Evolutionary conservation across 2,888 invertebrate genomes (phyloP), one percentile per base, ranked within the genome.

Genomic region (Lasiommata megera): DNA sequence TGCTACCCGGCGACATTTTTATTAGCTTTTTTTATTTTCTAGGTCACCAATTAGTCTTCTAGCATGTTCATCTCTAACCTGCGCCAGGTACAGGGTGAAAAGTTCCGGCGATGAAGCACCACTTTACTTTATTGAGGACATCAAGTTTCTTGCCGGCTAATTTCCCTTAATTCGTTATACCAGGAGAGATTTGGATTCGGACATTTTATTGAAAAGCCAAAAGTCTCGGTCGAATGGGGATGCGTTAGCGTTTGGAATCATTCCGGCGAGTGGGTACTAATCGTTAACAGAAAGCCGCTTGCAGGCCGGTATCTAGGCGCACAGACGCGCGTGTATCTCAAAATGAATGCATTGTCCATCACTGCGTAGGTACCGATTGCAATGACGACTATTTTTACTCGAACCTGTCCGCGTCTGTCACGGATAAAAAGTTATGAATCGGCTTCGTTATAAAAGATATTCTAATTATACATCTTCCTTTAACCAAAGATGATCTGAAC

Each of bases 321-420:
- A 64, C 70, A 61, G 61, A 61, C 58, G 58, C 57, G 51, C 46
- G 63, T 68, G 77, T 77, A 73, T 80, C 80, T 78, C 81, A 83
- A 84, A 87, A 88, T 86, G 87, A 88, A 88, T 81, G 88, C 82
- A 87, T 88, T 88, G 89, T 89, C 87, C 82, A 77, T 77, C 75
- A 71, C 77, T 79, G 69, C 72, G 75, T n/a, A n/a, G n/a, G n/a
- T 77, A 60, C 72, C 77, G 80, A 80, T 82, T 78, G 76, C 77
- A 72, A 74, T 71, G 75, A 72, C 69, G 79, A 86, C 87, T 89
- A 88, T 88, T 89, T 89, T 86, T 86, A 83, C 83, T 78, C 79
- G 77, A 86, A 88, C 88, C 89, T 88, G 88, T 82, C 84, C 70
- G 75, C 73, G 84, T 88, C 84, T 73, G 80, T 88, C 85, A 88